Conservation (phyloP, 1,140 invertebrate genomes). For the Drosophila busckii region DNA sequence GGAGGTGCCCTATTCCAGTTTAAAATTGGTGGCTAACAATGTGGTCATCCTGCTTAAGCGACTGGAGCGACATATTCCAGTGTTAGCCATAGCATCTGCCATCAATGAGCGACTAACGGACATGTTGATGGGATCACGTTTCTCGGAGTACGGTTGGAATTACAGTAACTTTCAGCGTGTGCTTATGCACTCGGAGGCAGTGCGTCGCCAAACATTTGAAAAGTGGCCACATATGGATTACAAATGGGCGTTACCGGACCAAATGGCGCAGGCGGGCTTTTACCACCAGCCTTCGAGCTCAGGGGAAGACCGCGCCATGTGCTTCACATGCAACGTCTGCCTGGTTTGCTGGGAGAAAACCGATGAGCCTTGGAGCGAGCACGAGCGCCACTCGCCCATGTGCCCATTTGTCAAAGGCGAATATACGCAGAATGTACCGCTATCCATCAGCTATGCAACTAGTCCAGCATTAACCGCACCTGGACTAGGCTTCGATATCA, state of each 20-base stretch:
- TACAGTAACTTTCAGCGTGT: slow-evolving; percentile 80
- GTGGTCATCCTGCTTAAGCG: slow-evolving; percentile 90
- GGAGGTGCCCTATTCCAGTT: slow-evolving; percentile 86
- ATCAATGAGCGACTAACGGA: slow-evolving; percentile 91
- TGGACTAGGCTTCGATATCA: slow-evolving; percentile 79
- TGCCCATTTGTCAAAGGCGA: slow-evolving; percentile 96
- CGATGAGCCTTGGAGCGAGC: slow-evolving; percentile 97
- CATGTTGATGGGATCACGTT: slow-evolving; percentile 81
- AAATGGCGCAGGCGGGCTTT: slow-evolving; percentile 97
- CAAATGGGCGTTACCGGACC: slow-evolving; percentile 96
- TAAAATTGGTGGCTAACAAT: slow-evolving; percentile 88
- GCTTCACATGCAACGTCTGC: slow-evolving; percentile 95
- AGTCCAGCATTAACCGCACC: slow-evolving; percentile 85
- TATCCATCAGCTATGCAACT: slow-evolving; percentile 92
- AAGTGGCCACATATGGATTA: slow-evolving; percentile 98
- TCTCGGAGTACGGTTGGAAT: slow-evolving; percentile 78
- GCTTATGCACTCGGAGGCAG: slow-evolving; percentile 94
- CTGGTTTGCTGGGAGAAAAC: slow-evolving; percentile 97
- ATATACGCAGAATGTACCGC: slow-evolving; percentile 96
- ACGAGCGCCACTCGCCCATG: slow-evolving; percentile 94
- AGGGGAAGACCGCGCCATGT: slow-evolving; percentile 95
- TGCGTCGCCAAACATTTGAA: slow-evolving; percentile 92
- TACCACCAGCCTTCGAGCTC: slow-evolving; percentile 94
- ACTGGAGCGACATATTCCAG: slow-evolving; percentile 89
- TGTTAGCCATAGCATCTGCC: slow-evolving; percentile 91